Base-by-base conservation (phyloP, 2,113 vertebrate genomes). In the Cyphotilapia sp. region DNA sequence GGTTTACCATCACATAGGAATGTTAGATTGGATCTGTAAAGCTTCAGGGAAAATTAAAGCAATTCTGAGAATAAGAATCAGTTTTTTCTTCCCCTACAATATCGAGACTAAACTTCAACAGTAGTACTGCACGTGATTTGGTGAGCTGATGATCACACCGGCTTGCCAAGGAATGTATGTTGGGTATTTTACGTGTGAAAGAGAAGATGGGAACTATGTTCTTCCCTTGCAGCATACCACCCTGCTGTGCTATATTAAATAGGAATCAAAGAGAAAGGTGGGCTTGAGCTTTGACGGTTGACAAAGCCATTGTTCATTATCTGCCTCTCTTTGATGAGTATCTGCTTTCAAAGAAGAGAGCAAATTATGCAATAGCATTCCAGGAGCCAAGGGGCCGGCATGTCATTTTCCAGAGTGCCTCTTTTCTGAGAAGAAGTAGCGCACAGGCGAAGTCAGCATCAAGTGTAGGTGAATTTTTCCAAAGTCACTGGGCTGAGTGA, bases 221-320 rank as follows among this genome's bases (percentile, higher is more conserved):
- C 63, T 80, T 66, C 22, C 19, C 81, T 53, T 40, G n/a, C 38
- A 69, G 22, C 66, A 22, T 38, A 31, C 29, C 85, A 22, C 42
- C 84, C 84, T 14, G 81, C 57, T 74, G 88, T 16, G 66, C 40
- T 14, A 45, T 6, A 17, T 88, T 71, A 83, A 87, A 89, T 57
- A 86, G 76, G 33, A 84, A 83, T 87, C 83, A 90, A 82, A 86
- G 80, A 45, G 51, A 54, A 57, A 22, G 45, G 17, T 19, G 59
- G 38, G 54, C 19, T 81, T 19, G 14, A 12, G 61, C 35, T 88
- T 56, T 56, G 59, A 13, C 14, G 38, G 24, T 51, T 91, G 86
- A 83, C 78, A 69, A 83, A 80, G 61, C 85, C 86, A 86, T 90
- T 88, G 88, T 90, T 93, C 83, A 88, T 88, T 91, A 88, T 85